Evolutionary conservation across 2,888 invertebrate genomes (phyloP).

Genomic region (Escarpia spicata): DNA sequence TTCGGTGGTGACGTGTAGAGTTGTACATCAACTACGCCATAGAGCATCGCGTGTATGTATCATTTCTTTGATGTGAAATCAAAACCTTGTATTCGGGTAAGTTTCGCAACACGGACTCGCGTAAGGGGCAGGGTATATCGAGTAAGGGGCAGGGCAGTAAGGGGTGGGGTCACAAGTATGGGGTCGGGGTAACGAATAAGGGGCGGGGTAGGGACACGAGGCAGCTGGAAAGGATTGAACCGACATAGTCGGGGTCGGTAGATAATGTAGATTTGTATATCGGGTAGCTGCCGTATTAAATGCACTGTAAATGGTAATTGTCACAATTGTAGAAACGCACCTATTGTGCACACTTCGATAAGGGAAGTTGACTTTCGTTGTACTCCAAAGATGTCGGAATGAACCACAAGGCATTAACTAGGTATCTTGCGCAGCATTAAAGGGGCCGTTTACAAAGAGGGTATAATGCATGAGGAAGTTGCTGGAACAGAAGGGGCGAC

Average conservation of each 20-base stretch:
- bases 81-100: background rate
- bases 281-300: background rate
- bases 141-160: too few relatives aligned
- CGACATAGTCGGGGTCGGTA: constrained; percentile 1
- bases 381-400: background rate
- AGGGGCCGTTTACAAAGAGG: background rate
- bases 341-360: background rate
- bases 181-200: background rate
- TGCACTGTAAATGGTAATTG: constrained; percentile 5
- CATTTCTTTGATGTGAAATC: background rate
- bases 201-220: background rate
- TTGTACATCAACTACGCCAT: background rate
- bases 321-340: background rate
- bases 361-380: background rate
- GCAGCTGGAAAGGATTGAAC: background rate
- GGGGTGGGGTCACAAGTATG: too few relatives aligned
- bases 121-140: background rate
- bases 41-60: background rate
- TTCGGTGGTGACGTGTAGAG: background rate
- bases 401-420: background rate
- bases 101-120: background rate
- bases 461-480: too few relatives aligned
- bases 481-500: background rate
- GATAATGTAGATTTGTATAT: background rate
- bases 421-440: background rate